Evolutionary conservation across 2,797 vertebrate genomes (phyloP), one percentile per base, ranked within the genome.

Genomic region (Hirundo rustica): DNA sequence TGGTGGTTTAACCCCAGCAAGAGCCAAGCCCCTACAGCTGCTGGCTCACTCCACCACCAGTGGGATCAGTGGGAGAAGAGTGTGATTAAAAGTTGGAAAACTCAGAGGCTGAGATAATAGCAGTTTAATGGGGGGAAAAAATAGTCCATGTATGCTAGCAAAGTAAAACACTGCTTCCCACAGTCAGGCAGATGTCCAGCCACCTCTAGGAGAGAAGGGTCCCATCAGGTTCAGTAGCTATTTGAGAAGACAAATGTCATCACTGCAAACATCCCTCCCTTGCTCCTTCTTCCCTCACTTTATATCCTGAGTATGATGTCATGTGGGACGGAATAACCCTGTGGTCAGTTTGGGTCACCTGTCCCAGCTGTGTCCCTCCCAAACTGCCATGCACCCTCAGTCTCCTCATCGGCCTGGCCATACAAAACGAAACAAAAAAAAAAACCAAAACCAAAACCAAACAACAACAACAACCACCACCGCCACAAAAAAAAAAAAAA

Each of bases 1-100:
- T 40, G 6, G 4, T 40, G 10, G 5, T 22, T 83, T 34, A 51
- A 51, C 12, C 6, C 21, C n/a, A 53, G 51, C 40, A 38, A 18
- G 20, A 71, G 6, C 5, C 45, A 71, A 51, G 8, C 12, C 5
- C 17, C 51, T 0, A 0, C 5, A 71, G 20, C 5, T 17, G 38
- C 30, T 60, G 8, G 3, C 19, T 82, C 13, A 44, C 32, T 64
- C 32, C 1, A 1, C 17, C 44, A 57, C 17, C 21, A 27, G 25
- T 16, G 22, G 13, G 38, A 77, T 23, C 3, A 22, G 6, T 18
- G 21, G 36, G 7, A 70, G 22, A 89, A 53, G 4, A 5, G 2
- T 23, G 62, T 62, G 7, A 26, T 4, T 72, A 71, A 58, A 47
- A 77, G 25, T 29, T 47, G 19, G 10, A 40, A 45, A 84, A 47